Percentiles rank a stretch among this genome's conserved stretches.
These are phyloP conservation scores for Gallinago stenura DNA, from an alignment of 2,797 vertebrate genomes.

Conservation along the genomic window DNA sequence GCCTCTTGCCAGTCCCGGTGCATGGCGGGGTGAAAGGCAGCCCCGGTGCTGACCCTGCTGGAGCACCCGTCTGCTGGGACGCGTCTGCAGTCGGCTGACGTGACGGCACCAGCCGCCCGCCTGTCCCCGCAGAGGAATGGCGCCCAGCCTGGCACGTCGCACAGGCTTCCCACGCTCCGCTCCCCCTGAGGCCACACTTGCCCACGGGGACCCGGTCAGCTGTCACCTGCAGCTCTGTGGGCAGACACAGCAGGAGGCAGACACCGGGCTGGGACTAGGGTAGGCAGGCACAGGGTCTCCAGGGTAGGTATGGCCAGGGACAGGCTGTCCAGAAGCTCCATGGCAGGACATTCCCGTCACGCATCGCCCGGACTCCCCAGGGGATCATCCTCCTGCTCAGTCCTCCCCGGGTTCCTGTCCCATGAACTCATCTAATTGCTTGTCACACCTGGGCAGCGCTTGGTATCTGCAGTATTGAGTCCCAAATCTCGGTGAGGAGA, in stretches of 20 bases:
- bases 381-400: not conserved
- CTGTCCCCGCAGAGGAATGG: slow-evolving; percentile 18
- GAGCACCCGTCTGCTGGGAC: not conserved
- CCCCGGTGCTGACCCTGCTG: not conserved
- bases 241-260: not conserved
- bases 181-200: not conserved
- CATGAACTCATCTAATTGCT: not conserved
- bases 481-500: too few species aligned
- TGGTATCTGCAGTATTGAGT: not conserved
- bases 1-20: rapidly evolving
- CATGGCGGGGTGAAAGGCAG: not conserved
- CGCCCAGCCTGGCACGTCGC: not conserved
- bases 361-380: not conserved
- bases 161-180: not conserved
- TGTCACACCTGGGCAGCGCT: not conserved
- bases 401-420: not conserved
- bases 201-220: rapidly evolving
- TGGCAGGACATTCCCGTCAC: not conserved
- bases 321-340: not conserved
- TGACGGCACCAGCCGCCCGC: not conserved
- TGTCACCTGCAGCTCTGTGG: not conserved
- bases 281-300: rapidly evolving
- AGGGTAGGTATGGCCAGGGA: rapidly evolving
- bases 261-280: not conserved
- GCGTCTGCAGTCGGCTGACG: rapidly evolving